Conservation (phyloP, 2,113 vertebrate species). For the Circaetus cinerascens region DNA sequence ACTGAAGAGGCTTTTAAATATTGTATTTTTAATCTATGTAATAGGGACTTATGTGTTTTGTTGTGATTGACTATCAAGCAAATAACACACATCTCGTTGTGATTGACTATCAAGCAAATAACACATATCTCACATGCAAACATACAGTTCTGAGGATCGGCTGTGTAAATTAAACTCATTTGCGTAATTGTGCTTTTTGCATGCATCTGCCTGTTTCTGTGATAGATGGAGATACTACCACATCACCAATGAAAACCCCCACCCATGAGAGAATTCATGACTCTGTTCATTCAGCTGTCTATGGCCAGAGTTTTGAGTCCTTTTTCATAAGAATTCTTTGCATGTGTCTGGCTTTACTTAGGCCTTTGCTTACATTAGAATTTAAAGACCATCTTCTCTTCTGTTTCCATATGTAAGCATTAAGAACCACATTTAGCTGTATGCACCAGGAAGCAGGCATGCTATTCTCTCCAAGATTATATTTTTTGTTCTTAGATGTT, state of each 20-base stretch:
- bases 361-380: neutral
- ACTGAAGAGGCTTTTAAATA: neutral
- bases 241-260: neutral
- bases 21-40: neutral
- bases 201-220: neutral
- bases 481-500: neutral
- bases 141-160: neutral
- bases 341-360: neutral
- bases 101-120: neutral
- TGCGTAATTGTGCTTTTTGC: neutral
- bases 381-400: neutral
- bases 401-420: neutral
- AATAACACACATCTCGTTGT: neutral
- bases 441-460: neutral
- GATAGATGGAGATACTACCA: neutral
- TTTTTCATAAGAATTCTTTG: neutral
- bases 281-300: neutral
- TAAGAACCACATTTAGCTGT: neutral
- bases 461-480: neutral
- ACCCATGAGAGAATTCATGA: neutral
- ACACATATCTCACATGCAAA: neutral
- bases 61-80: neutral
- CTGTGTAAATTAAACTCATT: conserved; percentile 8
- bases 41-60: neutral
- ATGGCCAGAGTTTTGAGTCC: neutral